A percentile compares a stretch with the other conserved stretches of the same genome.
Evolutionary conservation across 1,140 invertebrate species (phyloP).

Genomic region (Coboldia fuscipes): DNA sequence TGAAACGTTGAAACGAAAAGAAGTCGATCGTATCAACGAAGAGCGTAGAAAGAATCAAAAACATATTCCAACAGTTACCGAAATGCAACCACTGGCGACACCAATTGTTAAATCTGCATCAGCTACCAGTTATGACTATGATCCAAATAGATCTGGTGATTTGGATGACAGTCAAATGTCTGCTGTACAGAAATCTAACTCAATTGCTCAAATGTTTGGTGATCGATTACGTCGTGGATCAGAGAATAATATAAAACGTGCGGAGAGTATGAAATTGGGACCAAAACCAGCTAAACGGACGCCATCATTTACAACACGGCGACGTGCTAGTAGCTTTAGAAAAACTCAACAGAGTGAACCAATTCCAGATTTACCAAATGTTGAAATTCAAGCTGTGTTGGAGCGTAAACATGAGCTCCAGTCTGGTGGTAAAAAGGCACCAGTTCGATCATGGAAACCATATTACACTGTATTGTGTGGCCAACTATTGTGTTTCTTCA

Average conservation of each 20-base stretch:
- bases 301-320: slow-evolving; percentile 81
- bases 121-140: slow-evolving; percentile 2
- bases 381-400: slow-evolving; percentile 72
- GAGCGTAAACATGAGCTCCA: slow-evolving; percentile 91
- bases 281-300: slow-evolving; percentile 58
- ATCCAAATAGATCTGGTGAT: neutral
- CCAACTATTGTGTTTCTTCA: slow-evolving; percentile 94
- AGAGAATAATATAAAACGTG: slow-evolving; percentile 47
- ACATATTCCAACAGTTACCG: slow-evolving; percentile 20
- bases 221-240: slow-evolving; percentile 40
- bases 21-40: slow-evolving; percentile 70
- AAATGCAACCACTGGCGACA: slow-evolving; percentile 25
- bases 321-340: slow-evolving; percentile 72
- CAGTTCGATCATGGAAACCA: slow-evolving; percentile 85
- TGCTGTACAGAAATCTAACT: slow-evolving; percentile 24
- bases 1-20: slow-evolving; percentile 58
- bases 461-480: slow-evolving; percentile 92
- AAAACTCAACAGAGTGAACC: slow-evolving; percentile 49
- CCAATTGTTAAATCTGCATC: slow-evolving; percentile 19
- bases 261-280: slow-evolving; percentile 72
- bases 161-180: neutral
- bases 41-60: slow-evolving; percentile 52
- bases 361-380: slow-evolving; percentile 58
- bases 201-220: slow-evolving; percentile 47
- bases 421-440: slow-evolving; percentile 79